phyloP scores from a whole-genome alignment of 53 echinoderm and acorn worm genomes.

The Paelopatides confundens region DNA sequence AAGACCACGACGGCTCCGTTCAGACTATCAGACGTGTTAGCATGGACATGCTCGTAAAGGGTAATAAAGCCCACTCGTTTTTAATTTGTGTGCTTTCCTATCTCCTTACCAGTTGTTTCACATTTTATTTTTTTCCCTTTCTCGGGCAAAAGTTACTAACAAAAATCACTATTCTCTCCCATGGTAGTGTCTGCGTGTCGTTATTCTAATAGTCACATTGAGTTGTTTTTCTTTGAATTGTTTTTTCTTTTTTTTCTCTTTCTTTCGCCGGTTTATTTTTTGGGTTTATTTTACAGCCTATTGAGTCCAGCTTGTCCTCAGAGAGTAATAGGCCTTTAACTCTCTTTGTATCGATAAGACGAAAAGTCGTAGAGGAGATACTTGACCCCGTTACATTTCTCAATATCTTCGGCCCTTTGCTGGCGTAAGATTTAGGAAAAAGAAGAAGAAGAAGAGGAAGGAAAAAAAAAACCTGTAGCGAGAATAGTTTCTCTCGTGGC shows the following conservation, averaged over 20 bases:
- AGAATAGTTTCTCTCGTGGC: neutral
- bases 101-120: conserved; percentile 32
- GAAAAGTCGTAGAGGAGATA: neutral
- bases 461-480: neutral
- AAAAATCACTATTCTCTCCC: neutral
- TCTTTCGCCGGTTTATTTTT: neutral
- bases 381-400: conserved; percentile 9
- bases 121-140: conserved; percentile 15
- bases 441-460: neutral
- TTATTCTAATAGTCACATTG: neutral
- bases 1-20: conserved; percentile 1
- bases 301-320: conserved; percentile 7
- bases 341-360: conserved; percentile 1
- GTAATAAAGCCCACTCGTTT: conserved; percentile 25
- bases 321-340: conserved; percentile 27
- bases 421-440: neutral
- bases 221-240: neutral
- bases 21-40: neutral
- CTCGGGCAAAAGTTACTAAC: conserved; percentile 41
- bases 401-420: conserved; percentile 9
- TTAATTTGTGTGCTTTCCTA: conserved; percentile 27
- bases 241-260: neutral
- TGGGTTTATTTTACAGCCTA: conserved; percentile 35
- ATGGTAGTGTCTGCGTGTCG: neutral
- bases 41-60: conserved; percentile 36